Base-by-base conservation (phyloP, 2,113 vertebrate genomes). In the Corythornis vintsioides region DNA sequence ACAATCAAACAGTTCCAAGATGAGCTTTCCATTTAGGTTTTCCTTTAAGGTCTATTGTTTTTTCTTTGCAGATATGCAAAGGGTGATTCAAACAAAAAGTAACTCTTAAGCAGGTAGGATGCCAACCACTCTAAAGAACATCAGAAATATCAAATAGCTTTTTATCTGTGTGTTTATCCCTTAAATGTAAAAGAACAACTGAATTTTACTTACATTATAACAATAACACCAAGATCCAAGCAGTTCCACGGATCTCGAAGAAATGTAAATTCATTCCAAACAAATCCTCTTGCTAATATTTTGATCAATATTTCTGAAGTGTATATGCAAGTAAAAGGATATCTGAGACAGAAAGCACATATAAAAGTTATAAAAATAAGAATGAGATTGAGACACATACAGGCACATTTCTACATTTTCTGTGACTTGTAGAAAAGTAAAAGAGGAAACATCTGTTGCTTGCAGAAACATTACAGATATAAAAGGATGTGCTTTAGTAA, bases 191-290 rank as follows among this genome's bases (percentile, higher is more conserved):
- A 82, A 75, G 11, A 80, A 65, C 6, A 95, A 57, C 6, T 25
- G 29, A 70, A 40, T 42, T 42, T 66, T 92, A 98, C 99, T 98
- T 95, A 99, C 99, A 97, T 98, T 96, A 99, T 96, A 63, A 97
- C 40, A 38, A 98, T 98, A 95, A 99, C 98, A 7, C 92, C 63
- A 94, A 98, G 98, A 96, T 99, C 99, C 95, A 99, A 86, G 97
- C 98, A 98, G 96, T 99, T 99, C 98, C 99, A 99, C 1, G 98
- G 98, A 91, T 99, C 99, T 96, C 98, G 97, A 86, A 99, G 97
- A 93, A 99, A 99, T 64, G 98, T 99, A 95, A 99, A 99, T 61
- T 98, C 97, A 91, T 98, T 96, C 75, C 97, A 85, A 93, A 98
- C 97, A 95, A 99, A 98, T 94, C 99, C 99, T 97, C 98, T 98